Evolutionary conservation across 2,797 vertebrate genomes (phyloP), one percentile per base, ranked within the genome.

Genomic region (Periophthalmus magnuspinnatus): DNA sequence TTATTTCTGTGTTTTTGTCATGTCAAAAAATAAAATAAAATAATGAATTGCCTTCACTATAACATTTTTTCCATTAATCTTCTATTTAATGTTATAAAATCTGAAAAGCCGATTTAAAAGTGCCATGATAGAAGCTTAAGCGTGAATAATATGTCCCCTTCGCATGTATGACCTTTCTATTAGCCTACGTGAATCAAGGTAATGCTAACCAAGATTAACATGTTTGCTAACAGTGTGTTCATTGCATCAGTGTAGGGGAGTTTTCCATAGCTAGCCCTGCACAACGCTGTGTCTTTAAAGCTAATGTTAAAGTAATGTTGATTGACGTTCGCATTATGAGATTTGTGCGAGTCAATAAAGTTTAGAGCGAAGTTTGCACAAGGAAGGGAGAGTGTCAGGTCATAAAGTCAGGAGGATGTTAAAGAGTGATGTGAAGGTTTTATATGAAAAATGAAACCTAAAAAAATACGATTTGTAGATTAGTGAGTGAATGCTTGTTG

Each of bases 331-430:
- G 3, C 41, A 14, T 45, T 45, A 45, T 14, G 64, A 80, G 74
- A 83, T 80, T 70, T 4, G 62, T 75, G 63, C 72, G 77, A 90
- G 77, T 71, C 69, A 76, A 79, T 72, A 76, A 45, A 81, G 78
- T 63, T 17, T 2, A 19, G 36, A 70, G 21, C 1, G 28, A 72
- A 81, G 69, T 75, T 81, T 84, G 72, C 65, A 34, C 33, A 36
- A 57, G 2, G 50, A 72, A 65, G 64, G 68, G 52, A 21, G 6
- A 3, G 21, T 58, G 76, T 77, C 80, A 70, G 16, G 70, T 54
- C 77, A 78, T 63, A 3, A 13, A 36, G 59, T 76, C 72, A 24
- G 74, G 67, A 67, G 61, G 69, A 65, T 48, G 54, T 84, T 68
- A 32, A 57, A 67, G 36, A 41, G 56, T 60, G 73, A 34, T 74